Evolutionary conservation across 1,140 invertebrate species (phyloP).

Genomic region (Ericerus pela): DNA sequence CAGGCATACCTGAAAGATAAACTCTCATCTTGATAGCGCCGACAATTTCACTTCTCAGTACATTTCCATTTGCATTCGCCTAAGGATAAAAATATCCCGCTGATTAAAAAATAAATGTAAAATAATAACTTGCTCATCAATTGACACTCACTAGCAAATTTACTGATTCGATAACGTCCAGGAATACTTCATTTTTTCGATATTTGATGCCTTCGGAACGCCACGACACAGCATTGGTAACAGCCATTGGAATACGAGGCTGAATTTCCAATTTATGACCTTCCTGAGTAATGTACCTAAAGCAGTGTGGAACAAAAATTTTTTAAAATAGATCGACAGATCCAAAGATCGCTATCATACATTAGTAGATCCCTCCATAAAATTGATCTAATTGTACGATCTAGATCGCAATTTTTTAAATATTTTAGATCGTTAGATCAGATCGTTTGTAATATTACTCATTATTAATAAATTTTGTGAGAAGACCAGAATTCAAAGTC

Average conservation of each 20-base stretch:
- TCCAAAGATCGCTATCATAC: not conserved
- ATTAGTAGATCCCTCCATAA: not conserved
- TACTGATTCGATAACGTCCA: slow-evolving; percentile 99
- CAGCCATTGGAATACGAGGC: slow-evolving; percentile 92
- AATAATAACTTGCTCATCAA: not conserved
- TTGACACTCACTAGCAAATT: slow-evolving; percentile 64
- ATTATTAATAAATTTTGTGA: too few relatives aligned
- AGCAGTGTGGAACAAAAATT: not conserved
- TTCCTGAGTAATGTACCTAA: slow-evolving; percentile 79
- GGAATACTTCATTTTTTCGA: slow-evolving; percentile 98
- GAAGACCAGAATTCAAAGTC: too few relatives aligned
- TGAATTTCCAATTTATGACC: slow-evolving; percentile 96
- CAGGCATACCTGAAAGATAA: slow-evolving; percentile 99
- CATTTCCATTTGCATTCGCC: slow-evolving; percentile 96
- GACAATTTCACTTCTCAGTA: slow-evolving; percentile 94
- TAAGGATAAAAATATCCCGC: slow-evolving; percentile 23
- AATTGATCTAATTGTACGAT: too few relatives aligned
- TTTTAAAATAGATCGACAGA: not conserved
- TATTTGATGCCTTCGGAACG: slow-evolving; percentile 98
- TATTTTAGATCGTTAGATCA: too few relatives aligned
- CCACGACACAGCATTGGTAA: slow-evolving; percentile 99
- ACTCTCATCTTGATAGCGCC: slow-evolving; percentile 99
- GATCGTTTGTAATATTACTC: too few relatives aligned
- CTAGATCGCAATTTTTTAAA: too few relatives aligned
- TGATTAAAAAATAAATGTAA: not conserved